phyloP scores from a whole-genome alignment of 2,888 invertebrate genomes.

The Polydrusus pterygomalis region DNA sequence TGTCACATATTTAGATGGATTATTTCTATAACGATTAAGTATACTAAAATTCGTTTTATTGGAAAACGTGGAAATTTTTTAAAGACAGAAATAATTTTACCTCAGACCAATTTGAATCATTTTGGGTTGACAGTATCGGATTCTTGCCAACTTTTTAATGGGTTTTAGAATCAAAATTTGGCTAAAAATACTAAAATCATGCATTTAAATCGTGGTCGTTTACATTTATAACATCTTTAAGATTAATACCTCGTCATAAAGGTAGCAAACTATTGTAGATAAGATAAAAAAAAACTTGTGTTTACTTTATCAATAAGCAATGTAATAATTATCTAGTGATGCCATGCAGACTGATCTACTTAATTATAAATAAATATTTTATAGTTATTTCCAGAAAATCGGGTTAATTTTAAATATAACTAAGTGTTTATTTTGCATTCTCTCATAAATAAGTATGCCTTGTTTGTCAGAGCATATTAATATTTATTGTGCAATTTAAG shows the following conservation, averaged over 20 bases:
- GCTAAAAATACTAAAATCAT: slow-evolving; percentile 14
- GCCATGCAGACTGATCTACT: slow-evolving; percentile 10
- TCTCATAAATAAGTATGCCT: too few species aligned
- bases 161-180: slow-evolving; percentile 4
- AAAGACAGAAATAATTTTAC: slow-evolving; percentile 2
- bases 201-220: slow-evolving; percentile 1
- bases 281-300: background rate
- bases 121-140: slow-evolving; percentile 1
- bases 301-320: background rate
- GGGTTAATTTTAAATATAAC: background rate
- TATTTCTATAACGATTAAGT: background rate
- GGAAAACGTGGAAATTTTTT: background rate
- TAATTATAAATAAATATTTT: background rate
- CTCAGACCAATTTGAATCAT: background rate
- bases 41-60: background rate
- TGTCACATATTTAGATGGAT: too few species aligned
- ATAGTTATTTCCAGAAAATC: background rate
- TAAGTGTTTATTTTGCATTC: background rate
- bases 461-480: too few species aligned
- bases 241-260: background rate
- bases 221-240: background rate
- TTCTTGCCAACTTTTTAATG: slow-evolving; percentile 16
- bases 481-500: too few species aligned
- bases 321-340: background rate
- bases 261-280: background rate